Conservation (phyloP, 1,140 invertebrate species). For the Druon quercuslanigerum region DNA sequence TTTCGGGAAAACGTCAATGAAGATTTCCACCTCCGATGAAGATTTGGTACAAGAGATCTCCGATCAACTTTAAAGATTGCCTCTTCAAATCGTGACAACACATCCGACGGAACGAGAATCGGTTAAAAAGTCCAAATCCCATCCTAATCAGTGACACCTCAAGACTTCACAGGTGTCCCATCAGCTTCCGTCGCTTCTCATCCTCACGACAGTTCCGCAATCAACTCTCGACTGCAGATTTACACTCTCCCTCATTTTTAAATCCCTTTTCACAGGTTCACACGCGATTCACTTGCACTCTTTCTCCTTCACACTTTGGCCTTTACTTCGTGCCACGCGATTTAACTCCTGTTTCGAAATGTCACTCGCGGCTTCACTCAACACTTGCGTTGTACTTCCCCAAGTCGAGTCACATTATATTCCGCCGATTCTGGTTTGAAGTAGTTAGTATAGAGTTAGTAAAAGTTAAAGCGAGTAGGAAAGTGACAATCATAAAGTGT, state of each 20-base stretch:
- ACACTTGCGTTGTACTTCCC: background rate
- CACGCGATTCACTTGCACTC: conserved; percentile 34
- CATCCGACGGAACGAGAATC: conserved; percentile 7
- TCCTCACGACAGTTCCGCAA: background rate
- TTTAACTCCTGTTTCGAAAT: background rate
- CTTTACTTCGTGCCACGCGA: background rate
- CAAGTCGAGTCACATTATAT: background rate
- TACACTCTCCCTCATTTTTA: background rate
- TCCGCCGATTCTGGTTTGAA: background rate
- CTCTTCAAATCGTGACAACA: background rate
- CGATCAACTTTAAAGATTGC: no score
- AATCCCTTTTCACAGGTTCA: conserved; percentile 12
- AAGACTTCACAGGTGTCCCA: background rate
- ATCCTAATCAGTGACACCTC: background rate
- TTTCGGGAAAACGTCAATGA: no score
- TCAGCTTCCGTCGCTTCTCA: conserved; percentile 1
- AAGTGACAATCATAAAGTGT: no score
- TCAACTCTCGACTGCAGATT: background rate
- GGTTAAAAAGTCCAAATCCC: background rate
- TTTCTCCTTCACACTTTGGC: background rate
- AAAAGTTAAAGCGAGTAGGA: background rate
- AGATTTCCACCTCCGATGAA: no score
- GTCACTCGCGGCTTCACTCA: conserved; percentile 24
- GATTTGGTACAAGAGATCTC: no score
- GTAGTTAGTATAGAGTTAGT: background rate